Evolutionary conservation across 2,888 invertebrate species (phyloP), one percentile per base, ranked within the genome.

Genomic region (Caenorhabditis becei): DNA sequence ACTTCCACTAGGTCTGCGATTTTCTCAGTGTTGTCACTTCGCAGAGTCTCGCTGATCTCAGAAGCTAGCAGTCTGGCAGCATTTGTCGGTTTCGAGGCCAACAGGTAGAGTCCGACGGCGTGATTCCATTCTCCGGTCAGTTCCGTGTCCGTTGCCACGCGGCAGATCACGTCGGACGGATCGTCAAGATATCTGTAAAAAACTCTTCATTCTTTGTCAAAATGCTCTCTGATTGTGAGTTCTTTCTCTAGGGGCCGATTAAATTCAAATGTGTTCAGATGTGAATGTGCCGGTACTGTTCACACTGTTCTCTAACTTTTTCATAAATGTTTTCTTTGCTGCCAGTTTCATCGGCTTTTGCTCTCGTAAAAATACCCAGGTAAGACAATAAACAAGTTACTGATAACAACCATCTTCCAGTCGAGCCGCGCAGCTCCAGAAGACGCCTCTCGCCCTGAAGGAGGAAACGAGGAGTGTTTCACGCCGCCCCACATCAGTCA

Each of bases 101-200:
- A 69, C 24, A 85, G 75, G 53, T 83, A 83, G 51, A 89, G 78
- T 28, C 83, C 61, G 8, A 89, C 83, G n/a, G 89, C 88, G 28
- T 81, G 72, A 24, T 75, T 75, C 63, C 69, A 83, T 47, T 89
- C 86, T 20, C 90, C 90, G 41, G 81, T 78, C n/a, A 86, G 53
- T 54, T 86, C 84, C 5, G 88, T 88, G 74, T 90, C 90, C 1
- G 32, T 58, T 1, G 90, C 90, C 23, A 90, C 89, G 26, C 84
- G 79, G 26, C 75, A 84, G 58, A 90, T 90, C 0, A 90, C 82
- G 24, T 86, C 82, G 0, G 77, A 75, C 51, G 83, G 83, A 47
- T 84, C 83, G n/a, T 77, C 75, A 10, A 82, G 67, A 58, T 87
- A 86, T 63, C 86, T 86, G 77, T 11, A 83, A 77, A 32, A 32